Conservation (phyloP, 2,888 invertebrate genomes). For the Lasioglossum marginatum region DNA sequence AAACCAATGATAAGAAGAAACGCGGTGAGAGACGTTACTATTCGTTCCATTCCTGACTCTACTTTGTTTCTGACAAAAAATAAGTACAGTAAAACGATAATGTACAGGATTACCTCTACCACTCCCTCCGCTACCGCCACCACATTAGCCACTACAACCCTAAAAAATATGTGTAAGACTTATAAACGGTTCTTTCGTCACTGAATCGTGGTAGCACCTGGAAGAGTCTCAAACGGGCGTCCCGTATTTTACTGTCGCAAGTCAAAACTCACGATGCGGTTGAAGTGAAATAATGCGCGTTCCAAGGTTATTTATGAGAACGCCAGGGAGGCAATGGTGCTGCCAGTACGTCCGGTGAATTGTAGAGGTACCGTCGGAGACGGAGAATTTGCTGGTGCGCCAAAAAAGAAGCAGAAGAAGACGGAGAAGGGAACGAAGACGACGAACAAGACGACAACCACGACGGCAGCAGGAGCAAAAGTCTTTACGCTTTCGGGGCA, state of each 20-base stretch:
- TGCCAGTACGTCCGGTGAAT: constrained; percentile 68
- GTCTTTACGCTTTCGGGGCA: constrained; percentile 66
- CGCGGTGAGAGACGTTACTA: neutral
- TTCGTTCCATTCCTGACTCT: neutral
- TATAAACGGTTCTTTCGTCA: constrained; percentile 22
- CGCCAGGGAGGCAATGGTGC: constrained; percentile 62
- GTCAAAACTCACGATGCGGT: constrained; percentile 70
- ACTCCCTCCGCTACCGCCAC: neutral
- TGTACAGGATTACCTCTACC: neutral
- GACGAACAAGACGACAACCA: constrained; percentile 36
- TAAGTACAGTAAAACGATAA: neutral
- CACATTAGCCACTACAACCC: neutral
- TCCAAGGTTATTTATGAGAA: constrained; percentile 72
- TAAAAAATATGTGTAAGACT: neutral
- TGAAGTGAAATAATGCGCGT: constrained; percentile 73
- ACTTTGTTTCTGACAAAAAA: neutral
- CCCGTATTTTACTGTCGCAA: constrained; percentile 73
- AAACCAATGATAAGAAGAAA: neutral
- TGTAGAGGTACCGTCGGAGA: constrained; percentile 64
- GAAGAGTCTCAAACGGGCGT: constrained; percentile 46
- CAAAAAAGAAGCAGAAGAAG: constrained; percentile 47
- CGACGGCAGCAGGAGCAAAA: constrained; percentile 39
- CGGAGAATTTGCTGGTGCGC: constrained; percentile 65
- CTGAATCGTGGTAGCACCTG: constrained; percentile 53
- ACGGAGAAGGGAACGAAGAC: constrained; percentile 16